Conservation (phyloP, 2,113 vertebrate species). For the Clupea harengus region DNA sequence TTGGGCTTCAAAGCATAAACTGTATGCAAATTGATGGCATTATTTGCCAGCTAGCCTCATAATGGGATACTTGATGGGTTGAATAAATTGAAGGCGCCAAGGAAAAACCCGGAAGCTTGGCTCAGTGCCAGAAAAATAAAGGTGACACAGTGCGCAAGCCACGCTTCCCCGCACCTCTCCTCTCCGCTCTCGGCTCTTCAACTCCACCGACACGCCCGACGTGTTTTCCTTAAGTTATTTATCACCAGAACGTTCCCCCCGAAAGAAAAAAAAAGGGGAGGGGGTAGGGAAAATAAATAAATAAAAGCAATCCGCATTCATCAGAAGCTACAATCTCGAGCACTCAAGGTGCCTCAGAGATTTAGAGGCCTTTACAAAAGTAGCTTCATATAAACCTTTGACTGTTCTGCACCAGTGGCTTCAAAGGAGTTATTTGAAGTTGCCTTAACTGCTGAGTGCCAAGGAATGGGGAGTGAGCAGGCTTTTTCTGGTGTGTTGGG, state of each 20-base stretch:
- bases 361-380: conserved; percentile 45
- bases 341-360: conserved; percentile 41
- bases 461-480: background rate
- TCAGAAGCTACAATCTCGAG: conserved; percentile 37
- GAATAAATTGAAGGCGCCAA: conserved; percentile 58
- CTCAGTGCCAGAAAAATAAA: conserved; percentile 36
- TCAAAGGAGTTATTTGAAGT: conserved; percentile 42
- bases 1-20: conserved; percentile 47
- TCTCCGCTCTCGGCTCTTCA: background rate
- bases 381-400: conserved; percentile 42
- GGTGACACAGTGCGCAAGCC: conserved; percentile 22
- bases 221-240: conserved; percentile 43
- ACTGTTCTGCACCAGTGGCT: conserved; percentile 44
- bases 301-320: conserved; percentile 32
- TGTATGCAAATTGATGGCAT: conserved; percentile 59
- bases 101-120: conserved; percentile 9
- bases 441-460: conserved; percentile 41
- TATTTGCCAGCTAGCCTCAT: conserved; percentile 53
- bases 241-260: conserved; percentile 25
- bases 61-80: conserved; percentile 58
- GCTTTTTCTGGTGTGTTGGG: background rate
- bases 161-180: conserved; percentile 2
- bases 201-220: conserved; percentile 25
- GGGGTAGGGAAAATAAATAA: conserved; percentile 33
- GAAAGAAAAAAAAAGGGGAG: background rate